Conservation (phyloP, 1,140 invertebrate species). For the Tetragonula clypearis region DNA sequence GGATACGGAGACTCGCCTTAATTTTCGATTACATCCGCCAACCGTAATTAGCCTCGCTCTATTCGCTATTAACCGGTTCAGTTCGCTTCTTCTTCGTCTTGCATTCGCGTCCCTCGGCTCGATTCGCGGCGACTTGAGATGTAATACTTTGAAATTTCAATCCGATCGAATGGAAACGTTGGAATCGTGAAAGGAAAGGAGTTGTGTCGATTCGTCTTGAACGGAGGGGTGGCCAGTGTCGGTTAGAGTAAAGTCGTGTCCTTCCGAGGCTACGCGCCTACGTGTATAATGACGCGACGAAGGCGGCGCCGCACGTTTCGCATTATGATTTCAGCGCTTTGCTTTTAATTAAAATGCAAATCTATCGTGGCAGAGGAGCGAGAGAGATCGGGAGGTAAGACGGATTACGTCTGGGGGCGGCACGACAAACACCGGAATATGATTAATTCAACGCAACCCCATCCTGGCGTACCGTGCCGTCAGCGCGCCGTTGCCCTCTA, state of each 20-base stretch:
- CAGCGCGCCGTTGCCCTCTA: conserved; percentile 52
- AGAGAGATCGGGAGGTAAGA: conserved; percentile 81
- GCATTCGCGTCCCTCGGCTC: background rate
- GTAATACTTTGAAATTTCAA: background rate
- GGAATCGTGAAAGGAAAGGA: background rate
- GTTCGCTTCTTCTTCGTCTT: background rate
- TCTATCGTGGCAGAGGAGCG: conserved; percentile 80
- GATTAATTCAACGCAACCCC: conserved; percentile 81
- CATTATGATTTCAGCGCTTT: conserved; percentile 85
- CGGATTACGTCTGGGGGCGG: conserved; percentile 81
- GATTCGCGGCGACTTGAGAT: background rate
- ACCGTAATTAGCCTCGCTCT: conserved; percentile 64
- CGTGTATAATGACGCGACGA: conserved; percentile 70
- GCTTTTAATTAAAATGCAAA: conserved; percentile 86
- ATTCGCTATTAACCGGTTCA: conserved; percentile 5
- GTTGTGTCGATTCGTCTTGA: background rate
- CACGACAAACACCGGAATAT: conserved; percentile 82
- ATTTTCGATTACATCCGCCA: conserved; percentile 66
- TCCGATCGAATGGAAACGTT: background rate
- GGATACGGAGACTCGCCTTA: conserved; percentile 61
- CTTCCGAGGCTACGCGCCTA: conserved; percentile 27
- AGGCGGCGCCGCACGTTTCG: conserved; percentile 79
- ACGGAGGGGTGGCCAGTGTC: background rate
- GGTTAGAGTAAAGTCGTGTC: conserved; percentile 15
- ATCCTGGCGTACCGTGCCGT: conserved; percentile 66